Base-by-base conservation (phyloP, 2,888 invertebrate species). In the Tubulanus polymorphus region DNA sequence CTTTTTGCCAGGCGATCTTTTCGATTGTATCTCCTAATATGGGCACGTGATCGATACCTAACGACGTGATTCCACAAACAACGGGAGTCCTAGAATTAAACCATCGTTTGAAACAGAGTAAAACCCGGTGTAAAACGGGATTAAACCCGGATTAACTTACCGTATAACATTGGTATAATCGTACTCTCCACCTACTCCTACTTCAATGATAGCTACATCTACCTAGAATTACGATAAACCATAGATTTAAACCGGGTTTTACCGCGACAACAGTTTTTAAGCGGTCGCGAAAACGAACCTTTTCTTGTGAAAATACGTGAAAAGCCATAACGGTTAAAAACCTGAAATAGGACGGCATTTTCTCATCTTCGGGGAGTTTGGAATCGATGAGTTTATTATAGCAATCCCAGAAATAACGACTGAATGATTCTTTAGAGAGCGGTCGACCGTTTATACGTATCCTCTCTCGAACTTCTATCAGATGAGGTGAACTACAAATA, bases 181-280 rank as follows among this genome's bases (percentile, higher is more conserved):
- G 62, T 87, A 87, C 70, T 89, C 85, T 0, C 99, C 99, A 0
- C 99, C 99, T 64, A 99, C 93, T 30, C 99, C 99, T 29, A 97
- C 97, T 82, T 99, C 99, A 15, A 99, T 77, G 37, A 99, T 86
- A 0, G 91, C 92, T 1, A 94, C 96, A 77, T 97, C 93, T 10
- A 77, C 74, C 64, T 67, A 48, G 20, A 56, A 55, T 37, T 6
- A 51, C 18, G 28, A 50, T 23, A 41, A 41, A 3, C 5, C 18
- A n/a, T n/a, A n/a, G n/a, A n/a, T n/a, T n/a, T n/a, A n/a, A n/a
- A n/a, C n/a, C n/a, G n/a, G n/a, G n/a, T n/a, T n/a, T n/a, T n/a
- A n/a, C n/a, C n/a, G n/a, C n/a, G n/a, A n/a, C n/a, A n/a, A n/a
- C n/a, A n/a, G n/a, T n/a, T n/a, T n/a, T n/a, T n/a, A n/a, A n/a